Percentiles rank a stretch among this genome's conserved stretches.
Conservation (phyloP, 1,140 invertebrate species). For the Drosophila truncata region DNA sequence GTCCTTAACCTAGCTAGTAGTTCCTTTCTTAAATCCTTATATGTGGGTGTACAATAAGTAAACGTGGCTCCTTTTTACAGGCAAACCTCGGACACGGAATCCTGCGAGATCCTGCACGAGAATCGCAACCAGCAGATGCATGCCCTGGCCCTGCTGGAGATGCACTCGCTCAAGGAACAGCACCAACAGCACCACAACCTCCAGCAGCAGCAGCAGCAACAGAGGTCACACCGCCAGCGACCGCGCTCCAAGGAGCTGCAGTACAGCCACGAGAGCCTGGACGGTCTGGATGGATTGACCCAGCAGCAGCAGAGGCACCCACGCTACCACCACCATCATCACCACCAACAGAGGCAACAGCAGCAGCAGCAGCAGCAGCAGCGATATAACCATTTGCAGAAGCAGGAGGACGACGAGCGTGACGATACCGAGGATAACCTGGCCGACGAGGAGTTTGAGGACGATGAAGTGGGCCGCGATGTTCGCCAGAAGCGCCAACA, state of each 20-base stretch:
- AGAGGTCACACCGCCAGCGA: constrained; percentile 69
- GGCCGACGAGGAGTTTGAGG: constrained; percentile 83
- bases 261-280: constrained; percentile 79
- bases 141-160: constrained; percentile 66
- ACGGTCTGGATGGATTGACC: constrained; percentile 56
- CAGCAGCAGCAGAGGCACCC: constrained; percentile 51
- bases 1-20: constrained; percentile 1
- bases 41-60: too few species aligned
- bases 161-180: constrained; percentile 52
- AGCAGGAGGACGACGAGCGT: constrained; percentile 73
- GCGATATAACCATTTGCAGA: constrained; percentile 69
- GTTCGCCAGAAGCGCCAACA: constrained; percentile 74
- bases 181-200: constrained; percentile 23
- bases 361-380: constrained; percentile 54
- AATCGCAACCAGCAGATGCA: constrained; percentile 78
- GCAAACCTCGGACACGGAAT: constrained; percentile 85
- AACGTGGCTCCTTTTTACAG: constrained; percentile 35
- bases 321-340: constrained; percentile 72
- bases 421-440: constrained; percentile 84
- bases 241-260: constrained; percentile 80
- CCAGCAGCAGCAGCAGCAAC: constrained; percentile 51
- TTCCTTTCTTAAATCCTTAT: neutral
- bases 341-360: constrained; percentile 55
- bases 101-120: constrained; percentile 84
- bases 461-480: constrained; percentile 81